A percentile compares a stretch with the other conserved stretches of the same genome.
phyloP scores from a whole-genome alignment of 2,113 vertebrate species.

The Limanda limanda region DNA sequence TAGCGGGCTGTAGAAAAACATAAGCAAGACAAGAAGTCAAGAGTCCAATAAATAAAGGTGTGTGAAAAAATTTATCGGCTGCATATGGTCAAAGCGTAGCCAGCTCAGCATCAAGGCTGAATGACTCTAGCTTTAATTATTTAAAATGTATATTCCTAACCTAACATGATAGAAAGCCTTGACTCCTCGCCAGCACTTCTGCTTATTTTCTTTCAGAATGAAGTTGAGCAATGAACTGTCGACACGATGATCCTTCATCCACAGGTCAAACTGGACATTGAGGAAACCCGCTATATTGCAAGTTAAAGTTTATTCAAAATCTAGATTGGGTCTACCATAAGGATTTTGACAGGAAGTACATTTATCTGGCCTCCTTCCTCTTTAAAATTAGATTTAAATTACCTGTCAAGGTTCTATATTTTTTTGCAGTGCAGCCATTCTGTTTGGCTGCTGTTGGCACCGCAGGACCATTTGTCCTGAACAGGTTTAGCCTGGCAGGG shows the following conservation, averaged over 20 bases:
- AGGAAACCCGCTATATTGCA: background rate
- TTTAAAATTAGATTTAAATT: slow-evolving; percentile 14
- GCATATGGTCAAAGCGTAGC: too few species aligned
- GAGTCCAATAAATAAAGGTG: too few species aligned
- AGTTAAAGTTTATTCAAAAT: background rate
- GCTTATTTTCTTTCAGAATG: background rate
- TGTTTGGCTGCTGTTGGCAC: slow-evolving; percentile 41
- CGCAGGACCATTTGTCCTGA: slow-evolving; percentile 75
- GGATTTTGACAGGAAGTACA: background rate
- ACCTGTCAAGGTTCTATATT: slow-evolving; percentile 12
- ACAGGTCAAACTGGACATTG: background rate
- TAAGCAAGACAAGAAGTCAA: background rate
- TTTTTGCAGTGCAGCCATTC: slow-evolving; percentile 35
- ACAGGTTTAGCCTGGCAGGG: slow-evolving; percentile 76
- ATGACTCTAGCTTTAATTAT: too few species aligned
- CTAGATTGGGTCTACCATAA: background rate
- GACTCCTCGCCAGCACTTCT: background rate
- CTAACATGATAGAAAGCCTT: background rate
- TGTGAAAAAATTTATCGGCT: too few species aligned
- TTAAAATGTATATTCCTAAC: background rate
- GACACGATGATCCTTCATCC: background rate
- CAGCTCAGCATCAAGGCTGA: too few species aligned
- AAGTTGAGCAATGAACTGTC: background rate
- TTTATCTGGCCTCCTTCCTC: background rate
- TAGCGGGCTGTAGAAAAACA: background rate